Conservation (phyloP, 2,797 vertebrate species). For the Sparus aurata region DNA sequence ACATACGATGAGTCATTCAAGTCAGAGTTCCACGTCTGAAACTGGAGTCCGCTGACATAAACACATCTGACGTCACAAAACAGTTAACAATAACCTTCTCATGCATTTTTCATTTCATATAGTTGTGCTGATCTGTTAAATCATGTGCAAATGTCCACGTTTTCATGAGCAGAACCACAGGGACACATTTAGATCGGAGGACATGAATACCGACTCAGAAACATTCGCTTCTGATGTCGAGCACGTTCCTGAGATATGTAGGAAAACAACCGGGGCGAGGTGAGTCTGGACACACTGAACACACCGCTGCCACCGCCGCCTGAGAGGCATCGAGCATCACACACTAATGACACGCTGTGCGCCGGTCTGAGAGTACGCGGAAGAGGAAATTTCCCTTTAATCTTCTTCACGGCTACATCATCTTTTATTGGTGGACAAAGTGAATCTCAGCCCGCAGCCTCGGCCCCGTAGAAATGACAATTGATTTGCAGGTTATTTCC, state of each 20-base stretch:
- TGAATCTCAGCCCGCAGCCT: slow-evolving; percentile 70
- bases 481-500: slow-evolving; percentile 86
- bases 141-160: too few relatives aligned
- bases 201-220: too few relatives aligned
- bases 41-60: too few relatives aligned
- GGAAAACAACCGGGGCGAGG: background rate
- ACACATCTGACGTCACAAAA: too few relatives aligned
- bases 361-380: slow-evolving; percentile 26
- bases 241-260: background rate
- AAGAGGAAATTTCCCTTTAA: slow-evolving; percentile 74
- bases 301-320: slow-evolving; percentile 32
- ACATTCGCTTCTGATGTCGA: too few relatives aligned
- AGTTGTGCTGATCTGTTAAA: too few relatives aligned
- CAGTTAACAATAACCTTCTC: too few relatives aligned
- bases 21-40: too few relatives aligned
- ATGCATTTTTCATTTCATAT: too few relatives aligned
- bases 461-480: slow-evolving; percentile 77
- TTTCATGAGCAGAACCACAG: too few relatives aligned
- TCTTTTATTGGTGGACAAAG: slow-evolving; percentile 80
- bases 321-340: slow-evolving; percentile 44
- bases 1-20: too few relatives aligned
- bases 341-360: slow-evolving; percentile 52
- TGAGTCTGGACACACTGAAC: background rate
- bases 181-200: too few relatives aligned
- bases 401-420: slow-evolving; percentile 75